A percentile compares a stretch with the other conserved stretches of the same genome.
phyloP scores from a whole-genome alignment of 2,797 vertebrate species.

The Sebastes aleutianus region DNA sequence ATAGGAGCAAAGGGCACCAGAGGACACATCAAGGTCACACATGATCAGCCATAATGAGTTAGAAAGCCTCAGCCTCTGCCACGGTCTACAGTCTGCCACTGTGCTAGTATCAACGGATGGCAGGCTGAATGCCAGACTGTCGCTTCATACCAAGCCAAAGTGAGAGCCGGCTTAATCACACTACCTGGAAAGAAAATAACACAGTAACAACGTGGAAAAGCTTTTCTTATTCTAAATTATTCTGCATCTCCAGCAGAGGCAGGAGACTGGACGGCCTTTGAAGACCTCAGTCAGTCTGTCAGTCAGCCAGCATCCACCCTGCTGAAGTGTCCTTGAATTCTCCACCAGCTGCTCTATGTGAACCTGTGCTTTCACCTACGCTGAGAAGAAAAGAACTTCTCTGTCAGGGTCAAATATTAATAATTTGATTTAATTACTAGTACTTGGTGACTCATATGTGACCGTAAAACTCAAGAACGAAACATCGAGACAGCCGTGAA shows the following conservation, averaged over 20 bases:
- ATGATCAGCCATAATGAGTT: conserved; percentile 45
- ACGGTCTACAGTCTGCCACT: conserved; percentile 27
- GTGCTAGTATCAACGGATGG: conserved; percentile 35
- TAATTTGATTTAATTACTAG: not conserved
- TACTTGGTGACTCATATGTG: not conserved
- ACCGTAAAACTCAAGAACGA: not conserved
- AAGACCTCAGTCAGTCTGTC: not conserved
- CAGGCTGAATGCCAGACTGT: conserved; percentile 43
- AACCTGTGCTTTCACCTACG: not conserved
- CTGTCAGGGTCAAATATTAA: not conserved
- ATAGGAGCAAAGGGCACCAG: conserved; percentile 26
- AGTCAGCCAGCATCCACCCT: not conserved
- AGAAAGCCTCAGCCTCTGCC: conserved; percentile 33
- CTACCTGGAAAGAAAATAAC: conserved; percentile 51
- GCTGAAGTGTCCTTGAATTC: conserved; percentile 17
- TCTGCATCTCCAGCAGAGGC: conserved; percentile 1
- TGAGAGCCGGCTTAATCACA: conserved; percentile 35
- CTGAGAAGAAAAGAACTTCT: not conserved
- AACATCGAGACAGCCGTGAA: not conserved
- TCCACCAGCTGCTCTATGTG: not conserved
- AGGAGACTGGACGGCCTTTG: not conserved
- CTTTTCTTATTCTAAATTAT: conserved; percentile 7
- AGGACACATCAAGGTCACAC: conserved; percentile 59
- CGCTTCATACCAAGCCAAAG: conserved; percentile 32
- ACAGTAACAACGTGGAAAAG: not conserved